These are phyloP conservation scores for Gerris buenoi DNA, from an alignment of 1,140 invertebrate genomes.

Conservation along the genomic window DNA sequence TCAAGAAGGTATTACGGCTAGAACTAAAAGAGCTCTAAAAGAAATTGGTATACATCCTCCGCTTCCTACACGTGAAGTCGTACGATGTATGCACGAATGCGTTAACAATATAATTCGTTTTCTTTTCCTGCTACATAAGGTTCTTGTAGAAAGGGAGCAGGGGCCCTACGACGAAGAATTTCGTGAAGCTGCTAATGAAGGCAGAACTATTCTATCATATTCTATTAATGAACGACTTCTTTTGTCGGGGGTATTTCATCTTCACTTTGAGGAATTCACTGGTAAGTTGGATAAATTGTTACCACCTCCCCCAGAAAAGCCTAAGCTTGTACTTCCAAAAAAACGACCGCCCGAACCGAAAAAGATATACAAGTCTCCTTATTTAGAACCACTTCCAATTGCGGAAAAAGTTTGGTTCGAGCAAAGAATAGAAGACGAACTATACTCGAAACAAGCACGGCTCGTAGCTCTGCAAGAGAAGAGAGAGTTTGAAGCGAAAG, in stretches of 20 bases:
- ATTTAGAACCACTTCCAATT: conserved; percentile 12
- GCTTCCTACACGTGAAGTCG: neutral
- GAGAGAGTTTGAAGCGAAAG: neutral
- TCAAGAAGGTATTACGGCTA: neutral
- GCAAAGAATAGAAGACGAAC: conserved; percentile 9
- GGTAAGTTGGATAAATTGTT: neutral
- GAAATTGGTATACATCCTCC: neutral
- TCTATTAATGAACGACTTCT: neutral
- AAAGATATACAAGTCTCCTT: conserved; percentile 2
- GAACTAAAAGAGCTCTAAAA: neutral
- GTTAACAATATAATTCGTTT: neutral
- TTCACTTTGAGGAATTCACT: neutral
- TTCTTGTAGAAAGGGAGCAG: neutral
- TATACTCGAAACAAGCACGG: neutral
- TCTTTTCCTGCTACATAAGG: neutral
- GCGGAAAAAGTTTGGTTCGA: conserved; percentile 14
- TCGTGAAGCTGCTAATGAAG: neutral
- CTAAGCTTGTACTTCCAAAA: neutral
- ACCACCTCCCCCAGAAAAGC: neutral
- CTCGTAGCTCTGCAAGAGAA: neutral
- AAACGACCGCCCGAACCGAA: neutral
- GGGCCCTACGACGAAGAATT: neutral
- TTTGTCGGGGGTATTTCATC: neutral
- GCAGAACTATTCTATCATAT: neutral
- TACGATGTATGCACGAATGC: neutral